Conservation (phyloP, 2,888 invertebrate species). For the Eristalis arbustorum region DNA sequence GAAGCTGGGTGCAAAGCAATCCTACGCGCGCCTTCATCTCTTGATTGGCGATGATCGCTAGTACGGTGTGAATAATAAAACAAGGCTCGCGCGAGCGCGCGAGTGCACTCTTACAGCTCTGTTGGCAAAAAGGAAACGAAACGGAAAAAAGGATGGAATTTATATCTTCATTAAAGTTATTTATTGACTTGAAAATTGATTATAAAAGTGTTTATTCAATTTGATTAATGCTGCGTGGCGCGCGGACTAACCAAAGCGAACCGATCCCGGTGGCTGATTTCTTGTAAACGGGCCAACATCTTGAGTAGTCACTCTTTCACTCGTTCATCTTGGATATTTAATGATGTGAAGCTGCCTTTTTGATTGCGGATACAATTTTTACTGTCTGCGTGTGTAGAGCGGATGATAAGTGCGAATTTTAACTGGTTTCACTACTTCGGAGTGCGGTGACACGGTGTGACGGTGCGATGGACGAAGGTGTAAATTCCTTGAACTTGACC, state of each 20-base stretch:
- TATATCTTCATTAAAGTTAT: conserved; percentile 80
- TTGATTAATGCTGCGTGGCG: conserved; percentile 65
- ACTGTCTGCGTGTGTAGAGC: background rate
- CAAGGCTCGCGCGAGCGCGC: background rate
- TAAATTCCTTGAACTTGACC: conserved; percentile 20
- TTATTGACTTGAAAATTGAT: conserved; percentile 80
- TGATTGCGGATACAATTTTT: conserved; percentile 37
- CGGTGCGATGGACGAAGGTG: conserved; percentile 19
- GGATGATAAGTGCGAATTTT: background rate
- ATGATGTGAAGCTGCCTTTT: conserved; percentile 5
- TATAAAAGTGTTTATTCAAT: conserved; percentile 73
- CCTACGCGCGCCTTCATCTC: conserved; percentile 47
- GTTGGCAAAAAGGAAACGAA: background rate
- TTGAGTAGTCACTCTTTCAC: conserved; percentile 19
- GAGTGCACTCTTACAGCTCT: background rate
- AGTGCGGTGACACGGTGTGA: background rate
- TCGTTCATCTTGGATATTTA: background rate
- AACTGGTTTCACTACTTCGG: conserved; percentile 34
- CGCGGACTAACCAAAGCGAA: conserved; percentile 40
- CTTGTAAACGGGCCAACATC: conserved; percentile 32
- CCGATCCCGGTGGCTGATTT: conserved; percentile 49
- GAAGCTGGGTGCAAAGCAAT: conserved; percentile 52
- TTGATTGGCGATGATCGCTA: conserved; percentile 66
- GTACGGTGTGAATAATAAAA: conserved; percentile 65
- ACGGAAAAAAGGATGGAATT: conserved; percentile 70